These are phyloP conservation scores for Acromyrmex charruanus DNA, from an alignment of 1,140 invertebrate genomes.

Conservation along the genomic window DNA sequence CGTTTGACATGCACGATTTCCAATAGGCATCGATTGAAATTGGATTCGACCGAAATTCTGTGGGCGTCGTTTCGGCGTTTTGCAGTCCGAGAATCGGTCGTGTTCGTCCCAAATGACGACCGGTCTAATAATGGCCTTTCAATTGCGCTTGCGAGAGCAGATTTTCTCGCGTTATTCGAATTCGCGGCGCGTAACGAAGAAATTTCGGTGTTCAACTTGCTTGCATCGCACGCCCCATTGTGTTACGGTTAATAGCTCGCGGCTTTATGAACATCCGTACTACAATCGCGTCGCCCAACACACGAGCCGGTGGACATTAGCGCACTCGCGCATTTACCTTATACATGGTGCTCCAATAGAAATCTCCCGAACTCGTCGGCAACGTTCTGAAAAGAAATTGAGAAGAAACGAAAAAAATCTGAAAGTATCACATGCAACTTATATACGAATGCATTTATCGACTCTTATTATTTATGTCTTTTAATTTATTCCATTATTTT, in stretches of 20 bases:
- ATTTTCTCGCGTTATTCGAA: slow-evolving; percentile 60
- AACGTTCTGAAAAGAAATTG: background rate
- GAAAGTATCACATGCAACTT: background rate
- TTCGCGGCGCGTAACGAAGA: slow-evolving; percentile 48
- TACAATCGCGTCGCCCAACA: slow-evolving; percentile 52
- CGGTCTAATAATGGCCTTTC: slow-evolving; percentile 56
- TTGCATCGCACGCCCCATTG: slow-evolving; percentile 59
- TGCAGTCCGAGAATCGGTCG: slow-evolving; percentile 8
- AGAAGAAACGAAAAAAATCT: background rate
- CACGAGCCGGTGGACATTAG: slow-evolving; percentile 35
- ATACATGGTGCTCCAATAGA: slow-evolving; percentile 18
- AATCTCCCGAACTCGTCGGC: background rate
- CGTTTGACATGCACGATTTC: background rate
- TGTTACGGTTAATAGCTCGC: slow-evolving; percentile 68
- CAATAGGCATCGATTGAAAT: background rate
- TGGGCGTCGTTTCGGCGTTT: slow-evolving; percentile 5
- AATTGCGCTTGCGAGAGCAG: slow-evolving; percentile 34
- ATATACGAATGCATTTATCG: background rate
- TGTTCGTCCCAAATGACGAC: slow-evolving; percentile 37
- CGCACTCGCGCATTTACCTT: slow-evolving; percentile 33
- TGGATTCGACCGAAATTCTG: background rate
- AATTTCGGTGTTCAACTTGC: slow-evolving; percentile 55
- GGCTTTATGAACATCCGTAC: slow-evolving; percentile 66
- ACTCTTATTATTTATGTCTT: too few species aligned
- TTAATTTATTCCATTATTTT: too few species aligned